Conservation (phyloP, 2,888 invertebrate species). For the Melieria picta region DNA sequence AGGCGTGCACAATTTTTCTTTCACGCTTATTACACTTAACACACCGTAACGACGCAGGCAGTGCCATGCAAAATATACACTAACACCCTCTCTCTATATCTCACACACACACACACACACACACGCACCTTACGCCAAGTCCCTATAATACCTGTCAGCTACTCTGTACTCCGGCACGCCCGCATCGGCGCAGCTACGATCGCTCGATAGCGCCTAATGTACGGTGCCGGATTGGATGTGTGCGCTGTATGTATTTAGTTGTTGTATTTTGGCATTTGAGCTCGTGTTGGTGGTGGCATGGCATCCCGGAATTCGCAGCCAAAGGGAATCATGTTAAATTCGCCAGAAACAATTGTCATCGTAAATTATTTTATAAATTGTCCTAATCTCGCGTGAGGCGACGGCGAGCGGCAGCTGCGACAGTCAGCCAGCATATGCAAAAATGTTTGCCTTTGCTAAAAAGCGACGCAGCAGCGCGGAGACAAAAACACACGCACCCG, state of each 20-base stretch:
- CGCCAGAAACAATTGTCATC: constrained; percentile 36
- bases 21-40: background rate
- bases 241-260: too few relatives aligned
- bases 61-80: too few relatives aligned
- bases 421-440: background rate
- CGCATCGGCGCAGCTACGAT: too few relatives aligned
- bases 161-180: background rate
- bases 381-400: constrained; percentile 29
- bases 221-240: too few relatives aligned
- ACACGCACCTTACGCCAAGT: constrained; percentile 3
- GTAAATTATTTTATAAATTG: constrained; percentile 39
- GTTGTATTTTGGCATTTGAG: too few relatives aligned
- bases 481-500: too few relatives aligned
- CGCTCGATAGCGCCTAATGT: too few relatives aligned
- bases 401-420: background rate
- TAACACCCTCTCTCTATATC: too few relatives aligned
- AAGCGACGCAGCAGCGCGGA: background rate
- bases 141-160: constrained; percentile 27
- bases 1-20: background rate
- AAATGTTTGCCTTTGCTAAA: background rate
- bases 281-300: too few relatives aligned
- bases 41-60: too few relatives aligned
- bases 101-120: background rate
- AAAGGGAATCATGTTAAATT: constrained; percentile 28
- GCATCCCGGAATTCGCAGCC: too few relatives aligned